Evolutionary conservation across 2,888 invertebrate genomes (phyloP).

Genomic region (Baccha elongata): DNA sequence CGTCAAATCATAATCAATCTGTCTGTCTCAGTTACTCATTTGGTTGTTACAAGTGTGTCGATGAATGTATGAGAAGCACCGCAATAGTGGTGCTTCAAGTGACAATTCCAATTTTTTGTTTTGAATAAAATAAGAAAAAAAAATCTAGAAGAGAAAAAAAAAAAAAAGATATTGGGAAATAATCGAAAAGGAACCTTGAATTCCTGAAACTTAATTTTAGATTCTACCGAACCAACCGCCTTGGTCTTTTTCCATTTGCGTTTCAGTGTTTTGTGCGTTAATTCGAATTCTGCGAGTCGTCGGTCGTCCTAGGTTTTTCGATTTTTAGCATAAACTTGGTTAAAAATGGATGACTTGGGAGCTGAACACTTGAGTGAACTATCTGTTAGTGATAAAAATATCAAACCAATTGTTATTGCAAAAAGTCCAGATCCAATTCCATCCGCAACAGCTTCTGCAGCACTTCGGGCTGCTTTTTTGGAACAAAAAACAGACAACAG

Average conservation of each 20-base stretch:
- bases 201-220: slow-evolving; percentile 69
- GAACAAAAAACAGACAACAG: slow-evolving; percentile 36
- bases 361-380: slow-evolving; percentile 73
- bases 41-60: slow-evolving; percentile 33
- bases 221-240: slow-evolving; percentile 42
- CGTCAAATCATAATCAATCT: slow-evolving; percentile 21
- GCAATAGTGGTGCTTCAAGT: slow-evolving; percentile 18
- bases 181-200: slow-evolving; percentile 68
- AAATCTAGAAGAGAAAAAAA: slow-evolving; percentile 34
- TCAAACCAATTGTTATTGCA: slow-evolving; percentile 34
- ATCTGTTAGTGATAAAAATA: slow-evolving; percentile 69
- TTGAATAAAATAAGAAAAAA: slow-evolving; percentile 57
- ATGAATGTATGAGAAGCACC: slow-evolving; percentile 36
- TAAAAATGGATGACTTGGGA: slow-evolving; percentile 74
- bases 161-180: slow-evolving; percentile 64
- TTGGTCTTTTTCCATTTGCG: slow-evolving; percentile 33
- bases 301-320: slow-evolving; percentile 37
- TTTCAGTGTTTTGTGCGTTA: slow-evolving; percentile 26
- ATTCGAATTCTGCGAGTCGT: slow-evolving; percentile 54
- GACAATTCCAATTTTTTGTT: slow-evolving; percentile 57
- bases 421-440: slow-evolving; percentile 34
- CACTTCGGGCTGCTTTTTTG: slow-evolving; percentile 30
- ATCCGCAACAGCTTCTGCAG: slow-evolving; percentile 10
- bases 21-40: slow-evolving; percentile 40
- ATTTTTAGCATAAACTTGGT: slow-evolving; percentile 10